These are phyloP conservation scores for Menidia beryllina DNA, from an alignment of 2,113 vertebrate genomes.

Conservation along the genomic window DNA sequence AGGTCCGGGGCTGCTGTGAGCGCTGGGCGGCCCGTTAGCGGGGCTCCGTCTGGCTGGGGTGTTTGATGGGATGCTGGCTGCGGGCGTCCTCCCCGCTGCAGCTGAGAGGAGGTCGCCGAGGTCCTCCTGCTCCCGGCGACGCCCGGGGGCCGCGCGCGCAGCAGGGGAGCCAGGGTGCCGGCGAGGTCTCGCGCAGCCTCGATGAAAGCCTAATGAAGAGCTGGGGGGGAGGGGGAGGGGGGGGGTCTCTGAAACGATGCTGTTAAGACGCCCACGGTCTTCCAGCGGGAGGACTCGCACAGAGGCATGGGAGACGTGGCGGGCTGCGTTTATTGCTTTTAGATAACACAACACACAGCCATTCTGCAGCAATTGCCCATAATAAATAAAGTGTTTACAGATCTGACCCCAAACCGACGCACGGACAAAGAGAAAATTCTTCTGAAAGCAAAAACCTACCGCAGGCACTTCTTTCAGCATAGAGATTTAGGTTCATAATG, in stretches of 20 bases:
- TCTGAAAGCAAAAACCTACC: background rate
- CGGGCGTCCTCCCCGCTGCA: constrained; percentile 67
- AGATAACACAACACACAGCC: constrained; percentile 19
- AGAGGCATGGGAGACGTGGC: constrained; percentile 2
- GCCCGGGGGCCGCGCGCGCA: constrained; percentile 71
- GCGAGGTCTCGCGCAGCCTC: constrained; percentile 65
- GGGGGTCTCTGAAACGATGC: constrained; percentile 32
- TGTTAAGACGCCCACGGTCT: constrained; percentile 57
- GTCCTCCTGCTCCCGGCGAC: constrained; percentile 68
- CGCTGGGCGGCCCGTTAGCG: constrained; percentile 32
- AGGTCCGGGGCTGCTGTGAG: constrained; percentile 55
- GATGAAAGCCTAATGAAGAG: constrained; percentile 76
- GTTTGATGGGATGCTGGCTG: constrained; percentile 60
- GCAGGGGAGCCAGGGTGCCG: constrained; percentile 54
- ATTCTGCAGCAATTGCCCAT: constrained; percentile 20
- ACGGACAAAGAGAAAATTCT: constrained; percentile 21
- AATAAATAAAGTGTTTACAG: constrained; percentile 64
- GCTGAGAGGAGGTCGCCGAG: constrained; percentile 69
- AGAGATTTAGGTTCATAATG: constrained; percentile 2
- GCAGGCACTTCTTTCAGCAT: constrained; percentile 16
- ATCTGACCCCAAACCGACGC: constrained; percentile 8
- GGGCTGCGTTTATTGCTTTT: constrained; percentile 64
- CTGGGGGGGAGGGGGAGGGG: too few species aligned
- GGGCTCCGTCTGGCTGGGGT: constrained; percentile 42
- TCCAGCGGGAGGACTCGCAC: constrained; percentile 50